phyloP scores from a whole-genome alignment of 2,113 vertebrate species.

The Centropus bengalensis region DNA sequence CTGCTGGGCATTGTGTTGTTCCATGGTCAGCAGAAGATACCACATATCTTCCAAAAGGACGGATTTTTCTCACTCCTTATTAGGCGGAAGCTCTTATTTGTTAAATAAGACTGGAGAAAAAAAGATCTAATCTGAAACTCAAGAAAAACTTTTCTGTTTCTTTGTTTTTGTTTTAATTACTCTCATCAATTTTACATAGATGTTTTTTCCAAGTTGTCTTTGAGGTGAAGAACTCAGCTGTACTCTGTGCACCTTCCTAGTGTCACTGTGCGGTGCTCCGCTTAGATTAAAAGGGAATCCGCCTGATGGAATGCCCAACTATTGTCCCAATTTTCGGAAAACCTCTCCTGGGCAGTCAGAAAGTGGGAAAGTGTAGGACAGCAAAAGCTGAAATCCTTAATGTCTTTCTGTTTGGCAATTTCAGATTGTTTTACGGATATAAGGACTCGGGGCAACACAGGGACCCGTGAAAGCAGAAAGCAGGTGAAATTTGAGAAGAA shows the following conservation, averaged over 20 bases:
- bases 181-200: too few species aligned
- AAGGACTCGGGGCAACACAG: background rate
- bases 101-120: background rate
- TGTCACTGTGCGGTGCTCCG: background rate
- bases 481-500: background rate
- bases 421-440: background rate
- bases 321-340: background rate
- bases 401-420: background rate
- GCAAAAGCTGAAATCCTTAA: background rate
- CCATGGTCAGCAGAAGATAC: background rate
- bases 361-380: background rate
- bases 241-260: background rate
- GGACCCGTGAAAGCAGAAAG: background rate
- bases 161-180: background rate
- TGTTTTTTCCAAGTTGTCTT: background rate
- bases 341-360: background rate
- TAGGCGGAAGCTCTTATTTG: background rate
- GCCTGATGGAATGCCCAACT: background rate
- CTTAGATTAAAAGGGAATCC: background rate
- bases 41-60: background rate
- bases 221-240: background rate
- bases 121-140: background rate
- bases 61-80: background rate
- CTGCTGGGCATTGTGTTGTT: conserved; percentile 22
- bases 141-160: background rate